These are phyloP conservation scores for Acipenser transmontanus DNA, from an alignment of 2,797 vertebrate species.

Conservation along the genomic window DNA sequence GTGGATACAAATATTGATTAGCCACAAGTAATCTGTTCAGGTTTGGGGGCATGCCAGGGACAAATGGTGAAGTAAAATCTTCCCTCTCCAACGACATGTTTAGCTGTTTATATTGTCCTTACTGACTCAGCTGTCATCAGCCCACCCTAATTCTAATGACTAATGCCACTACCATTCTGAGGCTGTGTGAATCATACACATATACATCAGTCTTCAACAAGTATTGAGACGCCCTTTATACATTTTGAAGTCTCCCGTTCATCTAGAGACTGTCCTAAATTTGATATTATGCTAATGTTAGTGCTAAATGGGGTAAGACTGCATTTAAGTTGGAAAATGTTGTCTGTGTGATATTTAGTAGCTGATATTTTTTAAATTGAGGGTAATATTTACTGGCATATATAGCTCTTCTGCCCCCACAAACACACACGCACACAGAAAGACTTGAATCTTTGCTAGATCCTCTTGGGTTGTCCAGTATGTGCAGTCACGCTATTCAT, in stretches of 20 bases:
- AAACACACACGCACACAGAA: no score
- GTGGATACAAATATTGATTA: constrained; percentile 80
- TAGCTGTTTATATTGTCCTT: constrained; percentile 52
- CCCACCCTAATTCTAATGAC: constrained; percentile 36
- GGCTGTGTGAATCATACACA: constrained; percentile 5
- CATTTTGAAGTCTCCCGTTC: no score
- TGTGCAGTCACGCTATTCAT: constrained; percentile 79
- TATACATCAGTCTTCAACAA: no score
- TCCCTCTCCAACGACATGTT: constrained; percentile 59
- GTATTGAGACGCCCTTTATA: no score
- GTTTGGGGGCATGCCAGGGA: constrained; percentile 75
- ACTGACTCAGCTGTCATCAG: constrained; percentile 43
- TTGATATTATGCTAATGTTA: background rate
- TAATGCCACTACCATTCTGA: constrained; percentile 31
- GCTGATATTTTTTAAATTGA: background rate
- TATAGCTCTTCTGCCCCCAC: background rate
- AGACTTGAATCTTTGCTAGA: constrained; percentile 67
- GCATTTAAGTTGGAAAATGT: background rate
- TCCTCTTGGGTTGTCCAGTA: constrained; percentile 67
- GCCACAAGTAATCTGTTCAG: constrained; percentile 78
- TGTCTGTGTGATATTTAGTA: background rate
- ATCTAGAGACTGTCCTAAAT: no score
- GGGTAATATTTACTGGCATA: background rate
- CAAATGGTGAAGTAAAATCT: constrained; percentile 52
- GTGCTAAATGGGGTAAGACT: background rate